Evolutionary conservation across 2,113 vertebrate species (phyloP).

Genomic region (Psittacula cyanocephala): DNA sequence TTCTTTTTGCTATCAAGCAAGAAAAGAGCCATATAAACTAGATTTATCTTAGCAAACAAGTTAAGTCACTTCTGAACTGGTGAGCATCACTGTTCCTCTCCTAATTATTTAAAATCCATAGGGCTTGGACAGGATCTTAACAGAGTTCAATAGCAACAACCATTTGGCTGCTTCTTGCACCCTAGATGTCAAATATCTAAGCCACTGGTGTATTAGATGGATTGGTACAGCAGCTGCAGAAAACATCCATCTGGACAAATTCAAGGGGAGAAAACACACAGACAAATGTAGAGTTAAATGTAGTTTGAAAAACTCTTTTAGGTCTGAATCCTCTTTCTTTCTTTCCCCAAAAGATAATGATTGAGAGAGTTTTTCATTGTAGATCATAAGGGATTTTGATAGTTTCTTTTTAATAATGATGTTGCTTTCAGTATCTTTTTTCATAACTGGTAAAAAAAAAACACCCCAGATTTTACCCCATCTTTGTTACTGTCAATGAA

Average conservation of each 20-base stretch:
- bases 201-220: background rate
- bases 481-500: background rate
- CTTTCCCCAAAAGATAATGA: background rate
- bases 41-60: background rate
- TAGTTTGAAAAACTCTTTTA: background rate
- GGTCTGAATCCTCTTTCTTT: background rate
- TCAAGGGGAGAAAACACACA: background rate
- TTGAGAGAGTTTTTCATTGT: background rate
- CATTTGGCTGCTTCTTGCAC: background rate
- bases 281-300: background rate
- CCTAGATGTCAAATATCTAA: background rate
- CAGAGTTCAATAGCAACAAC: background rate
- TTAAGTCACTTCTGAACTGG: background rate
- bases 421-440: background rate
- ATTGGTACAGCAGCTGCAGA: background rate
- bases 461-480: background rate
- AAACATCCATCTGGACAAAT: background rate
- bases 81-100: background rate
- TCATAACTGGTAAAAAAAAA: background rate
- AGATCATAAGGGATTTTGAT: background rate
- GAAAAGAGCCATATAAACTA: background rate
- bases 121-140: background rate
- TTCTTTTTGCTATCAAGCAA: background rate
- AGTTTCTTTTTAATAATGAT: background rate
- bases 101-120: background rate